Percentiles rank a stretch among this genome's conserved stretches.
These are phyloP conservation scores for Sussaba pulchella DNA, from an alignment of 2,888 invertebrate genomes.

Conservation along the genomic window DNA sequence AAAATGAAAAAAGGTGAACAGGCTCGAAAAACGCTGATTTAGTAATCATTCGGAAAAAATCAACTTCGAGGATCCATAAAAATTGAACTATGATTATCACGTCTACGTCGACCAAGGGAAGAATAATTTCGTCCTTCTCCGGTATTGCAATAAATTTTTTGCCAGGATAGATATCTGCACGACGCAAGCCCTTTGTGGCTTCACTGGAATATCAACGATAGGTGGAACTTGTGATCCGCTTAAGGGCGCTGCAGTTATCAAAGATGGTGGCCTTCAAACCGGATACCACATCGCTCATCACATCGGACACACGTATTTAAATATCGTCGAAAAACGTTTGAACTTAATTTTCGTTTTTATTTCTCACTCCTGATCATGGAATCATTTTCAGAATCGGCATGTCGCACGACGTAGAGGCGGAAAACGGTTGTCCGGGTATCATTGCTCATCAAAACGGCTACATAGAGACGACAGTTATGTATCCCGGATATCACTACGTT, in stretches of 20 bases:
- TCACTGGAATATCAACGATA: conserved; percentile 86
- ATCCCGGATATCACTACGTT: conserved; percentile 76
- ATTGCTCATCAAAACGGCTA: conserved; percentile 70
- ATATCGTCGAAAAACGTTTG: conserved; percentile 61
- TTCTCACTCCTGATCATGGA: conserved; percentile 4
- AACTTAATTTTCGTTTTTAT: neutral
- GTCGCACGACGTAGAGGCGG: conserved; percentile 77
- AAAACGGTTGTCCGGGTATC: conserved; percentile 76
- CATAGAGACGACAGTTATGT: conserved; percentile 80
- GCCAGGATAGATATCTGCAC: conserved; percentile 82
- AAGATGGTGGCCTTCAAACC: conserved; percentile 86
- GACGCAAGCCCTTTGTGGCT: conserved; percentile 79
- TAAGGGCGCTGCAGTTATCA: conserved; percentile 85
- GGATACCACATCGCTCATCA: conserved; percentile 87
- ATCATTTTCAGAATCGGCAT: conserved; percentile 77
- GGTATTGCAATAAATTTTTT: conserved; percentile 53
- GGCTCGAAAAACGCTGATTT: conserved; percentile 28
- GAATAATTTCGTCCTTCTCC: conserved; percentile 16
- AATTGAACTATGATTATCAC: too few species aligned
- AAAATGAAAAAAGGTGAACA: neutral
- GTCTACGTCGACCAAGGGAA: conserved; percentile 1
- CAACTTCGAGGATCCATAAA: too few species aligned
- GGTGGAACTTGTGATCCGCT: conserved; percentile 86
- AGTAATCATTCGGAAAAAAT: conserved; percentile 9
- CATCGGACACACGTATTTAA: conserved; percentile 86